Base-by-base conservation (phyloP, 2,888 invertebrate genomes). In the Campaea margaritaria region DNA sequence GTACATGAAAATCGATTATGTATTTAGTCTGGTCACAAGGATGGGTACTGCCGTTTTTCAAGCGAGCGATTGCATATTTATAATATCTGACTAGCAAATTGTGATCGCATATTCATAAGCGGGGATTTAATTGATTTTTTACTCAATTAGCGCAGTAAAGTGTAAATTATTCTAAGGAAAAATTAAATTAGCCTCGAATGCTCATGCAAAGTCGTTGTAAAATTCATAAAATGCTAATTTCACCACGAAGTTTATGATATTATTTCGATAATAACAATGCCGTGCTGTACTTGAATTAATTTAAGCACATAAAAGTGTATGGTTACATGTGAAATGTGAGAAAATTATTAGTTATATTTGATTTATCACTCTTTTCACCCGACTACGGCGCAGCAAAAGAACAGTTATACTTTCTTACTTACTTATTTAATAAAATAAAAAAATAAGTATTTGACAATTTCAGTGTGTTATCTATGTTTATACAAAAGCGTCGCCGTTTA, bases 271-370 rank as follows among this genome's bases (percentile, higher is more conserved):
- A 74, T 70, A 36, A 14, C 28, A 62, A 49, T 70, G 54, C 61
- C 74, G 76, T 76, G 74, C 59, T 53, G 42, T 34, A 39, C 65
- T 70, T 72, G 70, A 78, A 79, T 78, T 72, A 74, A 52, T 67
- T 39, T 46, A 47, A 42, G 39, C 39, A 46, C n/a, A 28, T 56
- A 67, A 52, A 62, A 59, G 42, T 43, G 47, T 49, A n/a, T n/a
- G n/a, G n/a, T n/a, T n/a, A n/a, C n/a, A n/a, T n/a, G n/a, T n/a
- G n/a, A n/a, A n/a, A n/a, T n/a, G n/a, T n/a, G n/a, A n/a, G n/a
- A n/a, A 9, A 9, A 3, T n/a, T 12, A 21, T 13, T 2, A n/a
- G n/a, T 21, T 0, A 38, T 5, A 21, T 3, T 5, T 21, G 21
- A 21, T 21, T 21, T 21, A 21, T 2, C 21, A 21, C 21, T 21